Evolutionary conservation across 2,113 vertebrate species (phyloP), one percentile per base, ranked within the genome.

Genomic region (Paradoxurus hermaphroditus): DNA sequence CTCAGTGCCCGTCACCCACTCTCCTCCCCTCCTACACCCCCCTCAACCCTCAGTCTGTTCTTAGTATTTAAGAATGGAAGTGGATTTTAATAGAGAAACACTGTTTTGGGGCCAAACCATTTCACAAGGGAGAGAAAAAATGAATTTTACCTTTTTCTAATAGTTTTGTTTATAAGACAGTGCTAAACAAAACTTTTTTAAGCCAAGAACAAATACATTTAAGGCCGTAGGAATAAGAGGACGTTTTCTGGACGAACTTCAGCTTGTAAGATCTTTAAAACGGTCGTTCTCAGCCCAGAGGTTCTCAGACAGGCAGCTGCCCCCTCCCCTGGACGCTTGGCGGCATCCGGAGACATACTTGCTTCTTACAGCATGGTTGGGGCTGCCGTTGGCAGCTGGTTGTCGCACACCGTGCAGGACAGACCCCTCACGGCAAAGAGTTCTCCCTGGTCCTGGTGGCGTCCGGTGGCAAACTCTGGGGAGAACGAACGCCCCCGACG

Each of bases 161-260:
- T 18, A 59, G 34, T 95, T 89, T 96, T 91, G 78, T 93, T 91
- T 88, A 70, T 25, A 53, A 94, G 91, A 89, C 25, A 89, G 19
- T 83, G 34, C 27, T 53, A 78, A 88, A 73, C 21, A 89, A 95
- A 96, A 86, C 68, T 63, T 83, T 95, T 81, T 31, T 91, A 73
- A 78, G 49, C 49, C 39, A 91, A 79, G 53, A 56, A 21, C 41
- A 95, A 94, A 82, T 59, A 65, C 39, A 25, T 86, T 90, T 79
- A 78, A 41, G 36, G 25, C 21, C 53, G 3, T 68, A 36, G 56
- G 70, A 86, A 39, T 82, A 86, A 93, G 82, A 78, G 56, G 56
- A 2, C 78, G 51, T 90, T 95, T 96, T 90, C 49, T 84, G 41
- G n/a, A 81, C 72, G 4, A 82, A 59, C 81, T 56, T 67, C 0